Conservation (phyloP, 2,797 vertebrate genomes). For the Xenopus petersii region DNA sequence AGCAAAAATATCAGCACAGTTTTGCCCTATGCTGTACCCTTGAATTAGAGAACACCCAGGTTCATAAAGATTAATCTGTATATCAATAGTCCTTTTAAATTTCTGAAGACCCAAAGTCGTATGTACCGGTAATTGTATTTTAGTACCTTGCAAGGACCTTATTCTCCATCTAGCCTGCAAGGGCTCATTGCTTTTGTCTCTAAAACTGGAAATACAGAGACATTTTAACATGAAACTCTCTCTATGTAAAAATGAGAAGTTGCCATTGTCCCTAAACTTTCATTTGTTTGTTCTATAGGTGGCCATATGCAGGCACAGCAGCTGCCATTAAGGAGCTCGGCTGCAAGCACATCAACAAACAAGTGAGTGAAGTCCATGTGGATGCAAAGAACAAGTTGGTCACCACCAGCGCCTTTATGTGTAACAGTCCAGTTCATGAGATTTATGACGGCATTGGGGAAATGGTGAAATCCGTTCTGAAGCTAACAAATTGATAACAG, state of each 20-base stretch:
- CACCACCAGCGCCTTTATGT: slow-evolving; percentile 82
- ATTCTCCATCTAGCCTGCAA: too few relatives aligned
- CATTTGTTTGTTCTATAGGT: slow-evolving; percentile 59
- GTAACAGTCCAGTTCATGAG: slow-evolving; percentile 75
- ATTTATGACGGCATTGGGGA: slow-evolving; percentile 76
- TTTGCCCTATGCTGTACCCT: too few relatives aligned
- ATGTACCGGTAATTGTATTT: too few relatives aligned
- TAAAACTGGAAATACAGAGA: not conserved
- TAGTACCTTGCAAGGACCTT: too few relatives aligned
- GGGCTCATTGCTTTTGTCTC: not conserved
- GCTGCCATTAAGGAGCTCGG: slow-evolving; percentile 69
- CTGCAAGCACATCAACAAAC: slow-evolving; percentile 77
- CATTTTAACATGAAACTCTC: not conserved
- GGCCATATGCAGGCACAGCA: slow-evolving; percentile 74
- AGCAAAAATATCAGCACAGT: too few relatives aligned
- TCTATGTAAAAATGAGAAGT: not conserved
- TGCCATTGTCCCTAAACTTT: not conserved
- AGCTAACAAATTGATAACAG: slow-evolving; percentile 53
- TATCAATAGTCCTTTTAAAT: too few relatives aligned
- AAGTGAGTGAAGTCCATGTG: slow-evolving; percentile 71
- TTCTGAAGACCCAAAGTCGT: too few relatives aligned
- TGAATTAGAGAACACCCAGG: too few relatives aligned
- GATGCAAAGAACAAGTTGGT: slow-evolving; percentile 79
- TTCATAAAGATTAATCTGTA: too few relatives aligned
- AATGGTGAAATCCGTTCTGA: slow-evolving; percentile 75